A percentile compares a stretch with the other conserved stretches of the same genome.
phyloP scores from a whole-genome alignment of 2,113 vertebrate species.

The Sylvia atricapilla region DNA sequence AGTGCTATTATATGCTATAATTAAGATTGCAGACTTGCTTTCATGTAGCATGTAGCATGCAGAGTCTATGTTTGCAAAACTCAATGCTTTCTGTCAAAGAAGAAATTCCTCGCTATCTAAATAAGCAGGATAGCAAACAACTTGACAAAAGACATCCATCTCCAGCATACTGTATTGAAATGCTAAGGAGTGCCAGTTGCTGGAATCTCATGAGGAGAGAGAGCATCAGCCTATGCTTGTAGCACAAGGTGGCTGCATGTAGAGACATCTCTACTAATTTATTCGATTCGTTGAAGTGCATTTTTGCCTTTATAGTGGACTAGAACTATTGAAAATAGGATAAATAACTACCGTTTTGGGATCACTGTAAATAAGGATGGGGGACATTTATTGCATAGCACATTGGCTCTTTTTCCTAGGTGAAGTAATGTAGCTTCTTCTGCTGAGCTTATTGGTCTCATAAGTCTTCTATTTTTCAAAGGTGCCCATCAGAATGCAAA shows the following conservation, averaged over 20 bases:
- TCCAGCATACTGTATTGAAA: not conserved
- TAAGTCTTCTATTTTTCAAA: not conserved
- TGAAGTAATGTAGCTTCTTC: not conserved
- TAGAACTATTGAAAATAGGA: constrained; percentile 17
- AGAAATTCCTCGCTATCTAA: not conserved
- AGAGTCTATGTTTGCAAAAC: not conserved
- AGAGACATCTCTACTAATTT: not conserved
- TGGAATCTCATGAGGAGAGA: not conserved
- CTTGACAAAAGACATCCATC: not conserved
- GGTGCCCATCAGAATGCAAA: constrained; percentile 21
- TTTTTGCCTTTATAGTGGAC: not conserved
- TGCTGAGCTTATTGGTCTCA: not conserved
- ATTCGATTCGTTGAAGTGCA: not conserved
- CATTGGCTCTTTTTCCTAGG: constrained; percentile 1
- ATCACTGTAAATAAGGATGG: not conserved
- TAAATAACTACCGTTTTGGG: not conserved
- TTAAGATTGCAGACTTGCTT: constrained; percentile 10
- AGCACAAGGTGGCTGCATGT: not conserved
- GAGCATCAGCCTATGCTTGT: not conserved
- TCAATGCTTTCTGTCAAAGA: not conserved
- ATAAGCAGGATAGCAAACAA: not conserved
- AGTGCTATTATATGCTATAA: constrained; percentile 24
- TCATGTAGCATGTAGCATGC: not conserved
- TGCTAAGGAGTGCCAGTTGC: not conserved
- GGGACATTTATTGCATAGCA: constrained; percentile 27